Conservation (phyloP, 2,113 vertebrate genomes). For the Heterotilapia buettikoferi region DNA sequence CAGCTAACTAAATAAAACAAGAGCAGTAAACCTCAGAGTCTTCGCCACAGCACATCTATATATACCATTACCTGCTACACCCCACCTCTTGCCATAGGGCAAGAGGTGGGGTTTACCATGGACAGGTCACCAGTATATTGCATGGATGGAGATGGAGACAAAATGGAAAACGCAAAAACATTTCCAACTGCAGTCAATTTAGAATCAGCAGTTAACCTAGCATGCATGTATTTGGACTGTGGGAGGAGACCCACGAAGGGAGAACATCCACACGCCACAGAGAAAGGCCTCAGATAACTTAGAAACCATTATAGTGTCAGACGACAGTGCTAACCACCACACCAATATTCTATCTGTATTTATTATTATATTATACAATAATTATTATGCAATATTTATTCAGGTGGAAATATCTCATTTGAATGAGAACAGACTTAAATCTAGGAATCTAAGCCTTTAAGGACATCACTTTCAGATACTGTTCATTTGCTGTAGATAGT, state of each 20-base stretch:
- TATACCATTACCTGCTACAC: neutral
- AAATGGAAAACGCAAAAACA: neutral
- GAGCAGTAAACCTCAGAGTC: neutral
- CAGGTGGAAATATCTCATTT: neutral
- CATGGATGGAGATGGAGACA: neutral
- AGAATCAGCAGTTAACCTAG: neutral
- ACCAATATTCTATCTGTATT: too few relatives aligned
- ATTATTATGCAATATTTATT: neutral
- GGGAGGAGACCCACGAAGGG: neutral
- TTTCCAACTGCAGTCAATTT: neutral
- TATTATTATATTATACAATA: too few relatives aligned
- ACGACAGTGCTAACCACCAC: neutral
- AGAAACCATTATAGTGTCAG: neutral
- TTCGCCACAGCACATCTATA: neutral
- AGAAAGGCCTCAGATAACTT: neutral
- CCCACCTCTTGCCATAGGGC: neutral
- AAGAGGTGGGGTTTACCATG: neutral
- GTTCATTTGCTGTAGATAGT: neutral
- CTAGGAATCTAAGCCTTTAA: neutral
- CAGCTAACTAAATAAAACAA: neutral
- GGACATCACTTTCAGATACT: neutral
- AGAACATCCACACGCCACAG: neutral
- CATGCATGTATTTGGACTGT: neutral
- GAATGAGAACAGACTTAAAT: neutral
- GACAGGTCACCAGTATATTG: neutral